Conservation (phyloP, 2,797 vertebrate species). For the Coranthus polyacanthus region DNA sequence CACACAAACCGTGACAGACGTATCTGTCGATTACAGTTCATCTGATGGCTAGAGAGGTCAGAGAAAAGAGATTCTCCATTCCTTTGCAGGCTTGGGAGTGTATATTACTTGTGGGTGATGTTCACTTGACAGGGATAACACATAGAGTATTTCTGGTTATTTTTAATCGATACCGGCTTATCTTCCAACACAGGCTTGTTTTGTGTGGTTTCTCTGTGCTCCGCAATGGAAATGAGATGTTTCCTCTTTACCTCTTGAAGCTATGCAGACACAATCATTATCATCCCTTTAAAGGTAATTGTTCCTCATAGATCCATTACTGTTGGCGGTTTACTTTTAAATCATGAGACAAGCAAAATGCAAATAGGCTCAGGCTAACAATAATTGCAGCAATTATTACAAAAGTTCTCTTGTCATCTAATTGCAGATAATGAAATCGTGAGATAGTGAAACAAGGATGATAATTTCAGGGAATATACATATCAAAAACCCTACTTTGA, state of each 20-base stretch:
- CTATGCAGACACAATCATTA: conserved; percentile 38
- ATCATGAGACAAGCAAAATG: conserved; percentile 81
- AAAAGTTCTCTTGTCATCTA: conserved; percentile 79
- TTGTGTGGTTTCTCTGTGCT: conserved; percentile 14
- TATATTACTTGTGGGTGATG: conserved; percentile 49
- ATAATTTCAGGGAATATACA: conserved; percentile 76
- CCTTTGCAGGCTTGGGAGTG: conserved; percentile 24
- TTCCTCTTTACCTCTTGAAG: conserved; percentile 5
- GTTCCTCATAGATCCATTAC: conserved; percentile 49
- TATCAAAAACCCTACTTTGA: conserved; percentile 75
- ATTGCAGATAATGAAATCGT: conserved; percentile 80
- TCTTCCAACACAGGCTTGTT: neutral
- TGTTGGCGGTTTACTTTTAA: conserved; percentile 61
- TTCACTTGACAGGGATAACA: conserved; percentile 12
- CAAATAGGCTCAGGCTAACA: conserved; percentile 72
- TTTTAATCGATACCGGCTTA: conserved; percentile 13
- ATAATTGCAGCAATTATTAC: conserved; percentile 84
- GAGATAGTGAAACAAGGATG: conserved; percentile 68
- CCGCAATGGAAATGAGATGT: conserved; percentile 11
- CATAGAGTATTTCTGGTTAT: neutral
- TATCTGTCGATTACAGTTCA: conserved; percentile 47
- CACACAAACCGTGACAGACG: no score
- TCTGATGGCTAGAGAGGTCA: conserved; percentile 43
- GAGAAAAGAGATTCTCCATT: conserved; percentile 41
- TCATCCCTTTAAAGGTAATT: conserved; percentile 68